Evolutionary conservation across 2,888 invertebrate genomes (phyloP).

Genomic region (Acleris emargana): DNA sequence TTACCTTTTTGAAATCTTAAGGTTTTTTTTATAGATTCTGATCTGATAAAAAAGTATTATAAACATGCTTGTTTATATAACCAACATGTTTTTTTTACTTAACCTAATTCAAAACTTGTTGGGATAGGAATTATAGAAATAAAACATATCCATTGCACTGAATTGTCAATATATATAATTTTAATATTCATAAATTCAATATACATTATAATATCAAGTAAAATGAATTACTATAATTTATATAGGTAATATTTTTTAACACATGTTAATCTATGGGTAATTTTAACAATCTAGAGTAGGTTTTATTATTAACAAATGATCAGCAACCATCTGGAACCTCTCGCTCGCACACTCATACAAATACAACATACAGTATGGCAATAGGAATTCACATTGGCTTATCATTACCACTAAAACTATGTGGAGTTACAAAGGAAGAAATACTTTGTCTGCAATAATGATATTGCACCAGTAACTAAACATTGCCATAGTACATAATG

Average conservation of each 20-base stretch:
- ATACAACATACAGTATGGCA: conserved; percentile 77
- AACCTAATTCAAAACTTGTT: not conserved
- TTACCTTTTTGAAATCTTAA: no score
- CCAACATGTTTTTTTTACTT: no score
- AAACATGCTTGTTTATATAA: no score
- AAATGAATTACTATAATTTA: conserved; percentile 84
- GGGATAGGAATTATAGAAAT: conserved; percentile 9
- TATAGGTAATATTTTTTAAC: conserved; percentile 84
- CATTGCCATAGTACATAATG: conserved; percentile 69
- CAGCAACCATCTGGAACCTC: conserved; percentile 48
- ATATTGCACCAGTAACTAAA: conserved; percentile 68
- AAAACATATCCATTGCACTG: conserved; percentile 57
- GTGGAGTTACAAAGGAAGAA: conserved; percentile 52
- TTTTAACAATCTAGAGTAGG: conserved; percentile 81
- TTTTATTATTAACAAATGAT: conserved; percentile 68
- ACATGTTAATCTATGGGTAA: conserved; percentile 83
- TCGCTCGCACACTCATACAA: conserved; percentile 35
- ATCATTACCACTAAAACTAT: conserved; percentile 55
- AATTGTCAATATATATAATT: conserved; percentile 83
- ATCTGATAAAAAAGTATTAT: no score
- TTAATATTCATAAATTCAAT: conserved; percentile 84
- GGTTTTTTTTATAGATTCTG: no score
- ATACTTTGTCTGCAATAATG: conserved; percentile 65
- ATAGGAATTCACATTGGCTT: conserved; percentile 79
- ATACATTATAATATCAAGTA: conserved; percentile 84